phyloP scores from a whole-genome alignment of 2,113 vertebrate species.

The Empidonax traillii region DNA sequence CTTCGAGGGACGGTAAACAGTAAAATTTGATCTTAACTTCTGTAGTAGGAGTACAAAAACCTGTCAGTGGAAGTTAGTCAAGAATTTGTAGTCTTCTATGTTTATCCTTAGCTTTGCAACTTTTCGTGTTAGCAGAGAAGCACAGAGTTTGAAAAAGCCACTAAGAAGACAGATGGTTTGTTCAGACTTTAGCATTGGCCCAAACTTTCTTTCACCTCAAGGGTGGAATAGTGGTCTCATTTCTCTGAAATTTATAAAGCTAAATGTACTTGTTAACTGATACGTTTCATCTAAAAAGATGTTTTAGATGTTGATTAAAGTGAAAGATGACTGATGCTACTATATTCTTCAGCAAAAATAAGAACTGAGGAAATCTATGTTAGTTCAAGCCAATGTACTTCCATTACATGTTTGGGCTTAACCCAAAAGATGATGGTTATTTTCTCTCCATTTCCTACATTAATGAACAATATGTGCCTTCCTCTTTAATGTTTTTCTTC shows the following conservation, averaged over 20 bases:
- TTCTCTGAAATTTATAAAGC: neutral
- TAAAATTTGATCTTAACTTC: neutral
- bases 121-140: neutral
- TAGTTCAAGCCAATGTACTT: neutral
- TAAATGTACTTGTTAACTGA: neutral
- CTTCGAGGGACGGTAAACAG: neutral
- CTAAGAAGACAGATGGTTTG: neutral
- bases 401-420: neutral
- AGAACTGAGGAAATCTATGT: neutral
- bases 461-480: neutral
- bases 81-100: neutral
- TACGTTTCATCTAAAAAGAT: slow-evolving; percentile 5
- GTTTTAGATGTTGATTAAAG: neutral
- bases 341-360: neutral
- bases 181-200: neutral
- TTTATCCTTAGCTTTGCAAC: neutral
- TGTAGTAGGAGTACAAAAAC: neutral
- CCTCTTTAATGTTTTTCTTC: neutral
- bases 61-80: neutral
- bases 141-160: neutral
- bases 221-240: neutral
- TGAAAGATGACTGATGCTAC: neutral
- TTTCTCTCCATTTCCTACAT: neutral
- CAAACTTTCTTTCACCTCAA: neutral
- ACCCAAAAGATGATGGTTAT: neutral